A percentile compares a stretch with the other conserved stretches of the same genome.
Conservation (phyloP, 2,113 vertebrate genomes). For the Scartelaos histophorus region DNA sequence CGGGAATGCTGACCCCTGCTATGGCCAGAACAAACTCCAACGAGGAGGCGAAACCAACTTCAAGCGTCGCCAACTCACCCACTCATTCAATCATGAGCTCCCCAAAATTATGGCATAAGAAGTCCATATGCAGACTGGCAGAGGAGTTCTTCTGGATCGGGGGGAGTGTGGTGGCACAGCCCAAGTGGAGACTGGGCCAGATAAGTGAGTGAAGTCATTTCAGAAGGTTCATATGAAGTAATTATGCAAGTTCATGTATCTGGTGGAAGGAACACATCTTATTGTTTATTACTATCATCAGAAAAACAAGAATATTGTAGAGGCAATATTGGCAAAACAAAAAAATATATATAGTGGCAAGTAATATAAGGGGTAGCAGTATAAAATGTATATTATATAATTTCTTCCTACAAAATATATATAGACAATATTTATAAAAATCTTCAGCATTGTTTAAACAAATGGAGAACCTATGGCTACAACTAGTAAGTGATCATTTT, state of each 20-base stretch:
- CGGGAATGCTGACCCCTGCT: conserved; percentile 50
- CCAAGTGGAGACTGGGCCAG: conserved; percentile 82
- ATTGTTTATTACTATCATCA: neutral
- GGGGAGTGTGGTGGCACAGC: conserved; percentile 83
- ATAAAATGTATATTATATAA: too few relatives aligned
- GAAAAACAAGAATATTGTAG: neutral
- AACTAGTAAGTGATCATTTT: too few relatives aligned
- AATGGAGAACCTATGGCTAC: neutral
- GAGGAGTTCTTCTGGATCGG: conserved; percentile 92
- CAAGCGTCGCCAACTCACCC: conserved; percentile 28
- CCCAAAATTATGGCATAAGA: conserved; percentile 76
- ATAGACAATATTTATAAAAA: neutral
- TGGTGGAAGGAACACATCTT: neutral
- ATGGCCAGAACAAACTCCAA: conserved; percentile 10
- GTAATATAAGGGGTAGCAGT: too few relatives aligned
- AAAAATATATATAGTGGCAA: too few relatives aligned
- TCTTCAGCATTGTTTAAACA: neutral
- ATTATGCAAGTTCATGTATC: neutral
- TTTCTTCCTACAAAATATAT: neutral
- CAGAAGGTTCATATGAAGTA: neutral
- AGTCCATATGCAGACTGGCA: conserved; percentile 80
- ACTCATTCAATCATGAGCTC: conserved; percentile 69
- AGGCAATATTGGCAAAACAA: too few relatives aligned
- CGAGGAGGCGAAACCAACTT: conserved; percentile 20
- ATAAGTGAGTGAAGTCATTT: conserved; percentile 80